phyloP scores from a whole-genome alignment of 2,797 vertebrate genomes.

The Prionace glauca region DNA sequence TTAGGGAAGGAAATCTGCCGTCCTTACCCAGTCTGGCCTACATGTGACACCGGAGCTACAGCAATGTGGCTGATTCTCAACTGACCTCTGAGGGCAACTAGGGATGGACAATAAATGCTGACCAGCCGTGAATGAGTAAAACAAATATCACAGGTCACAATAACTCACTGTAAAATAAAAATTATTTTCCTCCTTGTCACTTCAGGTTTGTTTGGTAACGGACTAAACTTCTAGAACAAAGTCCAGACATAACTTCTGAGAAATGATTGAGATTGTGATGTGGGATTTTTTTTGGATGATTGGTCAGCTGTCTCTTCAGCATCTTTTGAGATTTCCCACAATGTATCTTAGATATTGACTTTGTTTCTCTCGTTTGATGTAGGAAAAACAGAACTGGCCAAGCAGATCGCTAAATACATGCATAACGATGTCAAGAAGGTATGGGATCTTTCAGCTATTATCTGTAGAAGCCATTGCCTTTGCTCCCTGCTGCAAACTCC shows the following conservation, averaged over 20 bases:
- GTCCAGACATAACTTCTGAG: not conserved
- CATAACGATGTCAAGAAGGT: conserved; percentile 95
- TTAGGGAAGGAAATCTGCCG: too few species aligned
- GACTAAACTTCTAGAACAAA: too few species aligned
- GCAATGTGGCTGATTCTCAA: too few species aligned
- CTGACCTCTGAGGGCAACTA: too few species aligned
- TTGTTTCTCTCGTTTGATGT: conserved; percentile 39
- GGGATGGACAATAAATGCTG: too few species aligned
- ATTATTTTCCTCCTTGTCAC: not conserved
- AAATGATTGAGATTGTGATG: not conserved
- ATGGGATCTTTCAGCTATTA: conserved; percentile 43
- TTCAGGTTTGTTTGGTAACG: not conserved
- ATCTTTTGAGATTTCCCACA: not conserved
- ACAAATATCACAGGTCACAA: not conserved
- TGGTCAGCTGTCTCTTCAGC: not conserved
- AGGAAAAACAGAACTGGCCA: conserved; percentile 96
- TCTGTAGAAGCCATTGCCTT: conserved; percentile 43
- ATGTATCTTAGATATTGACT: not conserved
- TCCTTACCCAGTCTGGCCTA: too few species aligned
- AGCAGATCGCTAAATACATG: conserved; percentile 91
- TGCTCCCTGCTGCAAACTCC: conserved; percentile 29
- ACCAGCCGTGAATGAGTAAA: too few species aligned
- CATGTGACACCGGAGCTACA: too few species aligned
- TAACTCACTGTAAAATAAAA: not conserved
- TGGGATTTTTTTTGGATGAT: too few species aligned